Conservation (phyloP, 2,888 invertebrate genomes). For the Apantesis nais region DNA sequence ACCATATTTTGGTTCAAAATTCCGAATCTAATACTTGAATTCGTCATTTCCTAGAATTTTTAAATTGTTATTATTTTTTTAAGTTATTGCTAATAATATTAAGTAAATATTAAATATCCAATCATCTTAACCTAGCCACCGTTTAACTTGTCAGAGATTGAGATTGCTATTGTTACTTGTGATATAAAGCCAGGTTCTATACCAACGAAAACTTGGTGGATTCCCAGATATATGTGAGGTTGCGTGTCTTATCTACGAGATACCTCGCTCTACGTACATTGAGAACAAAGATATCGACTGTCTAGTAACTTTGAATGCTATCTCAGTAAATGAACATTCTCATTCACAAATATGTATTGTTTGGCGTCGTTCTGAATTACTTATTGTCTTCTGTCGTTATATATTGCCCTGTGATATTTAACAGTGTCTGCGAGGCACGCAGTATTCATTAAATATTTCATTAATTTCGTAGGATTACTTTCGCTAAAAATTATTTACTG, state of each 20-base stretch:
- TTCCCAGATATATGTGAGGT: not conserved
- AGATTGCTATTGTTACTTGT: not conserved
- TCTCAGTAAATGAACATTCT: slow-evolving; percentile 75
- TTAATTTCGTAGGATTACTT: not conserved
- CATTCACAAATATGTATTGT: slow-evolving; percentile 63
- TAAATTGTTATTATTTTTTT: not conserved
- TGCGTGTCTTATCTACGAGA: slow-evolving; percentile 36
- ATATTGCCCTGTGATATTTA: slow-evolving; percentile 18
- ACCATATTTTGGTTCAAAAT: not conserved
- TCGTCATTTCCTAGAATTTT: not conserved
- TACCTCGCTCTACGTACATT: slow-evolving; percentile 43
- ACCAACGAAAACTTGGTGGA: not conserved
- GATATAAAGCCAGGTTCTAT: not conserved
- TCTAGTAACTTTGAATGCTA: slow-evolving; percentile 72
- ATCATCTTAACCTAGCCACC: not conserved
- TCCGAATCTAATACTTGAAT: not conserved
- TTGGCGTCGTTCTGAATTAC: slow-evolving; percentile 36
- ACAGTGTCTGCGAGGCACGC: slow-evolving; percentile 5
- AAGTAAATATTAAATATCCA: not conserved
- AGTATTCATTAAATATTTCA: not conserved
- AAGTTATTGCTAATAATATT: not conserved
- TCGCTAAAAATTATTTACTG: not conserved
- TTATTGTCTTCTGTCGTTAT: slow-evolving; percentile 31
- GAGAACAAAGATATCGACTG: slow-evolving; percentile 75
- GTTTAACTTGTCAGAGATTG: not conserved